Conservation (phyloP, 2,888 invertebrate species). For the Drosophila subsilvestris region DNA sequence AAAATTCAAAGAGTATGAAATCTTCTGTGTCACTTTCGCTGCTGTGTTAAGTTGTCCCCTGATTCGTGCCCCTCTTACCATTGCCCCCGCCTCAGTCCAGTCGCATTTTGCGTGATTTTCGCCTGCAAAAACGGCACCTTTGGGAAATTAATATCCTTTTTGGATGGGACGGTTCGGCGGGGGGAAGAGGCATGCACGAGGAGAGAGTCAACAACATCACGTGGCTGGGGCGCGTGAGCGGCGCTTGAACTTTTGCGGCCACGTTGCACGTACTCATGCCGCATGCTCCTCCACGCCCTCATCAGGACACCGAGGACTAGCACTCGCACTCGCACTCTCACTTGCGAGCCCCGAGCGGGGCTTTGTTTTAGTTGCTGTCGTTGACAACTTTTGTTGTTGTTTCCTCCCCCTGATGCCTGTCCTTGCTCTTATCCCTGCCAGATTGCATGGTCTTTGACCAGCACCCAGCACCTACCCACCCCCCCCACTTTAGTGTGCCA, state of each 20-base stretch:
- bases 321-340: neutral
- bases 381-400: constrained; percentile 75
- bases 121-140: constrained; percentile 78
- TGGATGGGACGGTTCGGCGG: constrained; percentile 55
- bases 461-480: neutral
- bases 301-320: constrained; percentile 13
- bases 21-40: constrained; percentile 20
- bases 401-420: constrained; percentile 32
- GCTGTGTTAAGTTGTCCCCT: constrained; percentile 39
- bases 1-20: constrained; percentile 20
- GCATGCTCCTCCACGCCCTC: constrained; percentile 9
- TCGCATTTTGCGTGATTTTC: constrained; percentile 74
- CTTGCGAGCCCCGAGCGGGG: constrained; percentile 34
- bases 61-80: constrained; percentile 10
- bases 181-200: constrained; percentile 58
- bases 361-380: constrained; percentile 73
- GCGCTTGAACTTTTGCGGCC: constrained; percentile 67
- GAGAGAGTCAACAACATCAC: constrained; percentile 67
- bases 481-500: constrained; percentile 13
- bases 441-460: constrained; percentile 61
- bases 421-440: constrained; percentile 71
- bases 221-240: constrained; percentile 75
- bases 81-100: constrained; percentile 16
- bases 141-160: constrained; percentile 83
- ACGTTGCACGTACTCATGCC: constrained; percentile 70